A percentile compares a stretch with the other conserved stretches of the same genome.
Conservation (phyloP, 2,888 invertebrate species). For the Drosophila demipolita region DNA sequence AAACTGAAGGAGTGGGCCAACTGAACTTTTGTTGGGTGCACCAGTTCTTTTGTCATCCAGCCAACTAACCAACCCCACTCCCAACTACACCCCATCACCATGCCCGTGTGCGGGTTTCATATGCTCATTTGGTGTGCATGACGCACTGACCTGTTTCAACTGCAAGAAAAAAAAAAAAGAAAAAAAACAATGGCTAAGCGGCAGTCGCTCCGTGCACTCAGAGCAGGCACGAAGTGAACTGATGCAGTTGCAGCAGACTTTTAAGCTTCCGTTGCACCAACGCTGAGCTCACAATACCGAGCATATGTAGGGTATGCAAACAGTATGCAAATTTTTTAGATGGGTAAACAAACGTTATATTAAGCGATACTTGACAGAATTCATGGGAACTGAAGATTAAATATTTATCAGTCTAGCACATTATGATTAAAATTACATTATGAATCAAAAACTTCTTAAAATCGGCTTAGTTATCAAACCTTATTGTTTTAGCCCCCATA, state of each 20-base stretch:
- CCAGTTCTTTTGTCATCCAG: constrained; percentile 40
- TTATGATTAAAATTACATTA: neutral
- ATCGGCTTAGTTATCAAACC: neutral
- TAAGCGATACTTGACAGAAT: neutral
- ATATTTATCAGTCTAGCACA: neutral
- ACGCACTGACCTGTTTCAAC: constrained; percentile 79
- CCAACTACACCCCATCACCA: neutral
- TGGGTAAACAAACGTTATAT: too few species aligned
- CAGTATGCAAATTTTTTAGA: constrained; percentile 3
- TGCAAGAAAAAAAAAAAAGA: constrained; percentile 52
- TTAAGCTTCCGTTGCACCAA: constrained; percentile 40
- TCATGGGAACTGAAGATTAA: neutral
- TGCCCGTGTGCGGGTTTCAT: constrained; percentile 45
- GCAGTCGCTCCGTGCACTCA: constrained; percentile 63
- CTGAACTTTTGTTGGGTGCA: constrained; percentile 35
- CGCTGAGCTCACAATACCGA: constrained; percentile 37
- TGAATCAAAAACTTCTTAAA: neutral
- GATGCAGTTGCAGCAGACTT: constrained; percentile 55
- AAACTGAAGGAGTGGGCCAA: neutral
- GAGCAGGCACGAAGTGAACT: constrained; percentile 14
- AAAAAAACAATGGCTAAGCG: constrained; percentile 37
- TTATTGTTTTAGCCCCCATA: neutral
- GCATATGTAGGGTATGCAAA: constrained; percentile 12
- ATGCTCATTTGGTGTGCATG: constrained; percentile 79
- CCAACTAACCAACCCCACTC: constrained; percentile 12